Evolutionary conservation across 2,113 vertebrate species (phyloP), one percentile per base, ranked within the genome.

Genomic region (Heterochromis multidens): DNA sequence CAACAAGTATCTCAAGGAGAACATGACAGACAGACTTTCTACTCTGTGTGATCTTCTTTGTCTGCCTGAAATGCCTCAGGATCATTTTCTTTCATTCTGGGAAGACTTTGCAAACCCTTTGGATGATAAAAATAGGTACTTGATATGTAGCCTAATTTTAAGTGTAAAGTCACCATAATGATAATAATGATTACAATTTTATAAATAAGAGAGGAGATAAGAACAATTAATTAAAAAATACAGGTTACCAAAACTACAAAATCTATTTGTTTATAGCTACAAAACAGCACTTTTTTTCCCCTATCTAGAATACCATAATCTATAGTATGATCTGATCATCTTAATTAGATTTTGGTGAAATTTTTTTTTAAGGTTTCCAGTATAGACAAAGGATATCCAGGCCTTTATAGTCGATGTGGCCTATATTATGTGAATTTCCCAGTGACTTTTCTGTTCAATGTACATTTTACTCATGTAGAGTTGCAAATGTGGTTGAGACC

Each of bases 1-100:
- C 76, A 61, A 33, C 35, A 57, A 19, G 6, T 85, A 92, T 67
- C n/a, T 77, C 12, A 17, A 1, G 14, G 19, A 49, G 0, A 7
- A 9, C 31, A 43, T 5, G 37, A 17, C 1, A 23, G 0, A 27
- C 7, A 81, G 83, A 2, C 16, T 88, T 1, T 49, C 77, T n/a
- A n/a, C 1, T 59, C 10, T 93, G 1, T 93, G 92, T 21, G 35
- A 87, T 27, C 63, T 91, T 74, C 83, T 93, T 33, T 52, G 89
- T 57, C 74, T 93, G 13, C 89, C 86, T 3, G 35, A 31, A 0
- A 63, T 0, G 31, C 1, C 70, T 29, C 0, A 2, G 13, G 40
- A 88, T 1, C 2, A 76, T 1, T 77, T 91, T 29, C 14, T 0
- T 60, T 0, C 6, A 1, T 79, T 81, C 0, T 92, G 81, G 82